These are phyloP conservation scores for Cephus sareptanus DNA, from an alignment of 2,888 invertebrate genomes.

Conservation along the genomic window DNA sequence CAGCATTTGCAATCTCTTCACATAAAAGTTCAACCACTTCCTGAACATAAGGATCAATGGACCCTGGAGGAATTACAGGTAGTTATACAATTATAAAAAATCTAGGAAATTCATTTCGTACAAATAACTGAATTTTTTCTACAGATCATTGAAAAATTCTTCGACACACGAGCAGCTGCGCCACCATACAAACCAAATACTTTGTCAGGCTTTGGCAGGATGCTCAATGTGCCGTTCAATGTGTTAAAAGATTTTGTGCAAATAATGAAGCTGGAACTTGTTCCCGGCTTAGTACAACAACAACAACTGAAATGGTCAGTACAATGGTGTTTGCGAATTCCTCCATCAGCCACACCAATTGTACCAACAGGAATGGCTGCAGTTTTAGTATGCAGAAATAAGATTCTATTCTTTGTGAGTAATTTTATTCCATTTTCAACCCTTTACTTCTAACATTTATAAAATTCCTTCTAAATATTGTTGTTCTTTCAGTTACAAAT, in stretches of 20 bases:
- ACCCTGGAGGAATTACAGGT: slow-evolving; percentile 86
- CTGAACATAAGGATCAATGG: slow-evolving; percentile 90
- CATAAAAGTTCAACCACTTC: slow-evolving; percentile 81
- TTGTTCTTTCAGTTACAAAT: slow-evolving; percentile 75
- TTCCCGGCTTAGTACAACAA: slow-evolving; percentile 71
- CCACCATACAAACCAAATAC: slow-evolving; percentile 93
- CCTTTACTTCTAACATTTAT: neutral
- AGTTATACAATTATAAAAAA: slow-evolving; percentile 3
- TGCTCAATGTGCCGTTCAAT: slow-evolving; percentile 85
- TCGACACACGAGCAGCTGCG: slow-evolving; percentile 87
- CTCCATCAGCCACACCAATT: slow-evolving; percentile 86
- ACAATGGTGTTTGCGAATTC: slow-evolving; percentile 92
- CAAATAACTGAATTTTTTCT: slow-evolving; percentile 27
- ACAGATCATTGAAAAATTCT: slow-evolving; percentile 90
- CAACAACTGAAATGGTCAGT: slow-evolving; percentile 87
- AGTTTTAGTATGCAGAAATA: slow-evolving; percentile 85
- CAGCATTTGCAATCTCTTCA: slow-evolving; percentile 91
- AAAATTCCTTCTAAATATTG: neutral
- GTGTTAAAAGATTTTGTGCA: slow-evolving; percentile 93
- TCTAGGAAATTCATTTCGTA: neutral
- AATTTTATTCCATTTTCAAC: neutral
- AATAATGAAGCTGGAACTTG: slow-evolving; percentile 78
- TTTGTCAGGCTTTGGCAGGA: slow-evolving; percentile 85
- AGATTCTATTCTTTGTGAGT: slow-evolving; percentile 93
- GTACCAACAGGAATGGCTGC: slow-evolving; percentile 92